These are phyloP conservation scores for Numenius phaeopus DNA, from an alignment of 2,797 vertebrate genomes.

Conservation along the genomic window DNA sequence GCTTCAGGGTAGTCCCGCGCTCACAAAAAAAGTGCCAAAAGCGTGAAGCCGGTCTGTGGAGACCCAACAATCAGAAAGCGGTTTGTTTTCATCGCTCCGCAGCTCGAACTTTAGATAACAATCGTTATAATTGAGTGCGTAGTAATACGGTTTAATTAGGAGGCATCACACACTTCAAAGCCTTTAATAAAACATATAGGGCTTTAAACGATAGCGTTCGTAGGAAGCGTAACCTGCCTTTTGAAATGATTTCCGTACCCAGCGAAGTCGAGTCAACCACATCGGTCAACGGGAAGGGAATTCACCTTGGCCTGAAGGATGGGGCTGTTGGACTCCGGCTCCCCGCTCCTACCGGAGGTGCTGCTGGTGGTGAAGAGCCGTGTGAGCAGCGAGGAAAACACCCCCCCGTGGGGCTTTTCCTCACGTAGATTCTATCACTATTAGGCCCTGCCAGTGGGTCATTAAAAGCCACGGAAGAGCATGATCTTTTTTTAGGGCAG, in stretches of 20 bases:
- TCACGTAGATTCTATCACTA: neutral
- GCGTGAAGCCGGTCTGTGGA: neutral
- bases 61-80: neutral
- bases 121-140: neutral
- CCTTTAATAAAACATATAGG: neutral
- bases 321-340: neutral
- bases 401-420: neutral
- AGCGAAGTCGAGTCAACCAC: neutral
- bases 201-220: neutral
- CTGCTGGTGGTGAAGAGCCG: neutral
- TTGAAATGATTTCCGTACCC: neutral
- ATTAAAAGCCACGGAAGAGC: neutral
- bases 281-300: neutral
- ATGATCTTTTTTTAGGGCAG: neutral
- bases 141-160: slow-evolving; percentile 3
- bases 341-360: neutral
- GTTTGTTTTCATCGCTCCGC: neutral
- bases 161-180: neutral
- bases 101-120: neutral
- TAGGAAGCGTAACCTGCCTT: neutral
- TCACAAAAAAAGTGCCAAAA: fast-evolving
- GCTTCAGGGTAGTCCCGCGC: neutral
- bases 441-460: neutral
- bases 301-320: neutral
- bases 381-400: neutral